Evolutionary conservation across 1,140 invertebrate genomes (phyloP).

Genomic region (Drosophila lini): DNA sequence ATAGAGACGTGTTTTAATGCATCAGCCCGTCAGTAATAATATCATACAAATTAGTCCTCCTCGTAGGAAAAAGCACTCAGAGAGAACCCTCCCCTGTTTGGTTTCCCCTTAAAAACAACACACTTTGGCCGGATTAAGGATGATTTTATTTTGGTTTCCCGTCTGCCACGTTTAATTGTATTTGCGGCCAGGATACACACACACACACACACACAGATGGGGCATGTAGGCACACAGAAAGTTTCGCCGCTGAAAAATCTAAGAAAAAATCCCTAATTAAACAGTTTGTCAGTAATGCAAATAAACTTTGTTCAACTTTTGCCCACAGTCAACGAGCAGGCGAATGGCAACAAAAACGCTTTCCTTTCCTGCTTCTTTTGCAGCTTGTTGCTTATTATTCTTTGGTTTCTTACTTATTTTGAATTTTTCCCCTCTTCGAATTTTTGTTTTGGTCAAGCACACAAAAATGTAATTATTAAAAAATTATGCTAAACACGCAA

Average conservation of each 20-base stretch:
- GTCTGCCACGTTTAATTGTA: constrained; percentile 68
- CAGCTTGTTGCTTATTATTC: constrained; percentile 68
- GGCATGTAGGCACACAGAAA: constrained; percentile 50
- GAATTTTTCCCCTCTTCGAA: constrained; percentile 3
- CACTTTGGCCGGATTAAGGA: constrained; percentile 53
- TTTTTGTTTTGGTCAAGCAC: constrained; percentile 67
- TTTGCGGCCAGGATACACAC: constrained; percentile 49
- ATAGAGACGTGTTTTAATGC: constrained; percentile 24
- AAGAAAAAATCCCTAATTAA: constrained; percentile 81
- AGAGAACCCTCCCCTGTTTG: neutral
- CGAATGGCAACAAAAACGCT: constrained; percentile 28
- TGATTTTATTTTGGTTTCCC: constrained; percentile 55
- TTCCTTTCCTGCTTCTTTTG: constrained; percentile 12
- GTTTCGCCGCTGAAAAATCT: constrained; percentile 70
- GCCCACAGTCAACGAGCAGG: constrained; percentile 59
- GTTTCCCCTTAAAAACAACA: constrained; percentile 22
- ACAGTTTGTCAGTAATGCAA: constrained; percentile 83
- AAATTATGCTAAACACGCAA: constrained; percentile 83
- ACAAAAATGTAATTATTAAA: constrained; percentile 83
- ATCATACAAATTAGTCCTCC: constrained; percentile 29
- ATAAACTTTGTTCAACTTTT: constrained; percentile 81
- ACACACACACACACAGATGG: constrained; percentile 18
- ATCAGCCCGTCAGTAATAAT: constrained; percentile 17
- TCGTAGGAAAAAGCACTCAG: constrained; percentile 26
- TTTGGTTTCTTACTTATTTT: constrained; percentile 37